Percentiles rank a stretch among this genome's conserved stretches.
Evolutionary conservation across 2,888 invertebrate genomes (phyloP).

Genomic region (Synergus japonicus): DNA sequence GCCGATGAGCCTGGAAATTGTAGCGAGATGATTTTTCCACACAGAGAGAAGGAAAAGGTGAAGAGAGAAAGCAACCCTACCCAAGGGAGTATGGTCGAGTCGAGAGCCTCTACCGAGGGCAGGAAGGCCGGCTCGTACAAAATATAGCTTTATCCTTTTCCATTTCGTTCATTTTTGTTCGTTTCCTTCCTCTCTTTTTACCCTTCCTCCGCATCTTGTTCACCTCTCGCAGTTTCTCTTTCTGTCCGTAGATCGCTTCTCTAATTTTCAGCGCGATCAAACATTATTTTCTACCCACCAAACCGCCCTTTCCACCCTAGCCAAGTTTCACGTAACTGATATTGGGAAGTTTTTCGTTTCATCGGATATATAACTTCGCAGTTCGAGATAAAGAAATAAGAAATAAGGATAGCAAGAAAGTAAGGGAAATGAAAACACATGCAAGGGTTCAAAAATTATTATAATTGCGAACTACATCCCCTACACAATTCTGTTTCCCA

Average conservation of each 20-base stretch:
- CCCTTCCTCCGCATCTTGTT: slow-evolving; percentile 59
- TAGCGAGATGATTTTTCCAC: slow-evolving; percentile 35
- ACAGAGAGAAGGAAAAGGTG: slow-evolving; percentile 47
- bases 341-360: slow-evolving; percentile 67
- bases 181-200: slow-evolving; percentile 47
- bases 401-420: neutral
- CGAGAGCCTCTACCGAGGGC: slow-evolving; percentile 57
- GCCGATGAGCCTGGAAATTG: slow-evolving; percentile 31
- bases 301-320: slow-evolving; percentile 46
- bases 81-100: slow-evolving; percentile 60
- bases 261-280: slow-evolving; percentile 73
- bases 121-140: slow-evolving; percentile 47
- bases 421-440: neutral
- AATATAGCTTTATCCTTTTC: slow-evolving; percentile 49
- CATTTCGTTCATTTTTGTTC: slow-evolving; percentile 43
- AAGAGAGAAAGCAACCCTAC: slow-evolving; percentile 48
- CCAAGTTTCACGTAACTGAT: slow-evolving; percentile 69
- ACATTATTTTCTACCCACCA: slow-evolving; percentile 66
- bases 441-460: slow-evolving; percentile 55
- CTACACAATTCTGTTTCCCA: neutral
- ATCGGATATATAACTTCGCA: slow-evolving; percentile 54
- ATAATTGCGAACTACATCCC: neutral
- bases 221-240: slow-evolving; percentile 64
- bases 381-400: slow-evolving; percentile 22
- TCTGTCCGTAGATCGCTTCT: slow-evolving; percentile 65